Percentiles rank a stretch among this genome's conserved stretches.
These are phyloP conservation scores for Ptychochromis oligacanthus DNA, from an alignment of 2,113 vertebrate species.

Conservation along the genomic window DNA sequence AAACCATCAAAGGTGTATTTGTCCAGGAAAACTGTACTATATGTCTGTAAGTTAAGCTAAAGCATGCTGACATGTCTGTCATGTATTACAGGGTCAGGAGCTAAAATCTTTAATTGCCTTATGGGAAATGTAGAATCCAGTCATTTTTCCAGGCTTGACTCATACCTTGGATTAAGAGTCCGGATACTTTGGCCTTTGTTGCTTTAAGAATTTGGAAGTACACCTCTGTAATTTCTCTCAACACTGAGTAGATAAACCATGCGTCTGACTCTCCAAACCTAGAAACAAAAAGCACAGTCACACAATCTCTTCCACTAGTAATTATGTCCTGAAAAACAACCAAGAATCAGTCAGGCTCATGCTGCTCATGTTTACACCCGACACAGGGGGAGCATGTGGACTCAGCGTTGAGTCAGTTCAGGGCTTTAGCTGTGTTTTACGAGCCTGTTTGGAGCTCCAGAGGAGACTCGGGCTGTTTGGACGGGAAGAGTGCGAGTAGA, in stretches of 20 bases:
- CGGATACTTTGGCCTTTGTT: background rate
- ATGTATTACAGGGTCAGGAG: background rate
- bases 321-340: background rate
- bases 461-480: conserved; percentile 16
- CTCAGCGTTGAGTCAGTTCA: background rate
- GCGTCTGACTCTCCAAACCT: background rate
- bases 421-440: background rate
- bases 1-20: too few relatives aligned
- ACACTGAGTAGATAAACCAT: background rate
- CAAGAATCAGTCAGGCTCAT: background rate
- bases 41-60: too few relatives aligned
- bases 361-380: background rate
- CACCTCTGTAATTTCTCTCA: background rate
- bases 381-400: background rate
- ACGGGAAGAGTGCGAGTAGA: background rate
- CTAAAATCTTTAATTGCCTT: background rate
- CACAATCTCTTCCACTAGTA: background rate
- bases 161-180: background rate
- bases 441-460: conserved; percentile 12
- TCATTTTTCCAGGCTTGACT: background rate
- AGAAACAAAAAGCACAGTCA: conserved; percentile 1
- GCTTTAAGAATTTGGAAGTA: background rate
- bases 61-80: too few relatives aligned
- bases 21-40: too few relatives aligned
- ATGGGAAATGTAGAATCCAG: background rate